phyloP scores from a whole-genome alignment of 2,888 invertebrate genomes.

The Cryptophagus acutangulus region DNA sequence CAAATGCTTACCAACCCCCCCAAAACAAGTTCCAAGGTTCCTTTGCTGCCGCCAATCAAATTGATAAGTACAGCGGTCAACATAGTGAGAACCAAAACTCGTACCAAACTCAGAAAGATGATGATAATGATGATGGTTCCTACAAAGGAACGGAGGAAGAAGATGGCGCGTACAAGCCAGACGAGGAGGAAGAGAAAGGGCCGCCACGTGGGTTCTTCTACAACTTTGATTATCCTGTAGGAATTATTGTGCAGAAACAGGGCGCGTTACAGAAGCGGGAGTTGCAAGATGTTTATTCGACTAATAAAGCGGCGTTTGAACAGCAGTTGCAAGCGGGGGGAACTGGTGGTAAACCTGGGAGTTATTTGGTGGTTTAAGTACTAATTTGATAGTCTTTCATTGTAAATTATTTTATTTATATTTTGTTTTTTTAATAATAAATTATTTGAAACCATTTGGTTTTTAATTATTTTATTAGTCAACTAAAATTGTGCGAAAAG shows the following conservation, averaged over 20 bases:
- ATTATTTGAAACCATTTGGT: neutral
- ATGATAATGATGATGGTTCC: constrained; percentile 9
- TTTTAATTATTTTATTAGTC: constrained; percentile 4
- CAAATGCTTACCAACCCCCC: constrained; percentile 5
- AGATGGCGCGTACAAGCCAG: constrained; percentile 16
- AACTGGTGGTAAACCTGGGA: constrained; percentile 18
- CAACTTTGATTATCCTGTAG: constrained; percentile 64
- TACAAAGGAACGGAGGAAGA: constrained; percentile 11
- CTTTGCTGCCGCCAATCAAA: constrained; percentile 13
- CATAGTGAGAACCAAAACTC: constrained; percentile 24
- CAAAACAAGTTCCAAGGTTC: neutral
- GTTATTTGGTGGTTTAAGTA: constrained; percentile 16
- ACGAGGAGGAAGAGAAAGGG: constrained; percentile 43
- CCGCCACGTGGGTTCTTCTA: constrained; percentile 69
- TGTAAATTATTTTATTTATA: constrained; percentile 5
- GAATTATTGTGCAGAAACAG: constrained; percentile 43
- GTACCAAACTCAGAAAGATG: constrained; percentile 19
- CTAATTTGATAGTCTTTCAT: constrained; percentile 7
- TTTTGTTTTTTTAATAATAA: constrained; percentile 7
- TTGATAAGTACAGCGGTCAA: constrained; percentile 21
- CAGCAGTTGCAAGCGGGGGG: constrained; percentile 34
- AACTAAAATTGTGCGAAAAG: too few species aligned
- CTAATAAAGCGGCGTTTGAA: constrained; percentile 40
- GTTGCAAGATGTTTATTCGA: constrained; percentile 33
- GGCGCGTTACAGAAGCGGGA: constrained; percentile 29